Percentiles rank a stretch among this genome's conserved stretches.
phyloP scores from a whole-genome alignment of 2,113 vertebrate genomes.

The Taurulus bubalis region DNA sequence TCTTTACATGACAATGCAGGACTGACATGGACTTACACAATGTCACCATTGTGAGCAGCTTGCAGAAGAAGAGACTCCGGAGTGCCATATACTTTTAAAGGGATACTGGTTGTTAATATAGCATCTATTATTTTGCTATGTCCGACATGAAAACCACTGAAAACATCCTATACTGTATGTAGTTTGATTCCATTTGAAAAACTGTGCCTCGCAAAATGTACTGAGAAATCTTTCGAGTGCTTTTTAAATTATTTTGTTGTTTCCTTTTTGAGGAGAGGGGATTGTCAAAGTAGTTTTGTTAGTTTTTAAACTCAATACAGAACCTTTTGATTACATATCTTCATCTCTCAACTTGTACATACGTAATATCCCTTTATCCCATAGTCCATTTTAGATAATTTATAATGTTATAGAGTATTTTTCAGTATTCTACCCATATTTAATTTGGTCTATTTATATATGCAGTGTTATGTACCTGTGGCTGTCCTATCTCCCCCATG shows the following conservation, averaged over 20 bases:
- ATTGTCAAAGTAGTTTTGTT: conserved; percentile 60
- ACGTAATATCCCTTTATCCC: conserved; percentile 77
- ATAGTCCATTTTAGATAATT: conserved; percentile 81
- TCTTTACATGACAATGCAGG: conserved; percentile 42
- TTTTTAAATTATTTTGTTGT: conserved; percentile 79
- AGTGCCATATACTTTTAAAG: conserved; percentile 81
- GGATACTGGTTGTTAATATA: conserved; percentile 78
- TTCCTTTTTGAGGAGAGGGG: conserved; percentile 61
- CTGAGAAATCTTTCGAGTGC: conserved; percentile 72
- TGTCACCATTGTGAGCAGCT: conserved; percentile 39
- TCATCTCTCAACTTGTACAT: conserved; percentile 75
- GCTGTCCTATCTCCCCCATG: conserved; percentile 51
- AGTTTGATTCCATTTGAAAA: conserved; percentile 81
- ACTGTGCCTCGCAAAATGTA: conserved; percentile 77
- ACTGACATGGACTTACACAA: conserved; percentile 45
- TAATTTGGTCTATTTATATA: conserved; percentile 88
- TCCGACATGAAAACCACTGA: conserved; percentile 79
- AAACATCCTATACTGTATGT: conserved; percentile 80
- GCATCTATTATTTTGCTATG: conserved; percentile 62
- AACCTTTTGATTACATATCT: conserved; percentile 62
- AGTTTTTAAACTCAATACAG: conserved; percentile 62
- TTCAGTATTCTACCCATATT: conserved; percentile 86
- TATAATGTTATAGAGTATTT: conserved; percentile 84
- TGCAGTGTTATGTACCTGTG: conserved; percentile 82
- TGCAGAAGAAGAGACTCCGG: conserved; percentile 61